Evolutionary conservation across 2,797 vertebrate genomes (phyloP).

Genomic region (Pagetopsis macropterus): DNA sequence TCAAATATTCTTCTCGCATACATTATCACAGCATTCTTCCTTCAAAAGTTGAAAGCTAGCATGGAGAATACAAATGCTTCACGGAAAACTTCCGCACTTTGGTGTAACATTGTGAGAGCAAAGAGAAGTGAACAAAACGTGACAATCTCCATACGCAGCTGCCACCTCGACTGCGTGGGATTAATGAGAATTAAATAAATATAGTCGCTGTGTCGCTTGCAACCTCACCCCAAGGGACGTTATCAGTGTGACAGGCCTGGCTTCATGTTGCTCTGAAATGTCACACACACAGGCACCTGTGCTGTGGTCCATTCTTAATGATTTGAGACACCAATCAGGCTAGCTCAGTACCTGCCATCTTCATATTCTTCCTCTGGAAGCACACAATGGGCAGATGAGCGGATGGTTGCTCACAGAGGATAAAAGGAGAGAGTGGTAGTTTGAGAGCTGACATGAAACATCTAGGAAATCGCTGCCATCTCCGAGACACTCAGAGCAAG

Average conservation of each 20-base stretch:
- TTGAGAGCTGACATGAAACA: slow-evolving; percentile 51
- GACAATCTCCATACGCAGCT: slow-evolving; percentile 55
- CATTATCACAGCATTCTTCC: slow-evolving; percentile 21
- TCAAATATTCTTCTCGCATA: slow-evolving; percentile 33
- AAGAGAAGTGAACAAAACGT: slow-evolving; percentile 46
- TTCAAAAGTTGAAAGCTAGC: slow-evolving; percentile 29
- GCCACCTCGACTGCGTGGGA: slow-evolving; percentile 49
- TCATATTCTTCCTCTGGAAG: slow-evolving; percentile 41
- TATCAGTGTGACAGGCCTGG: slow-evolving; percentile 63
- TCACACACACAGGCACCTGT: slow-evolving; percentile 52
- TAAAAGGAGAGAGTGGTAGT: slow-evolving; percentile 30
- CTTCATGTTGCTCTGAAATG: slow-evolving; percentile 67
- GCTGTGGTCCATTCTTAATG: slow-evolving; percentile 69
- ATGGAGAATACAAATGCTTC: slow-evolving; percentile 32
- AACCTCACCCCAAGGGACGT: slow-evolving; percentile 60
- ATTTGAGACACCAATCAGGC: slow-evolving; percentile 58
- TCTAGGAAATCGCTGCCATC: slow-evolving; percentile 49
- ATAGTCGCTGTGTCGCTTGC: slow-evolving; percentile 40
- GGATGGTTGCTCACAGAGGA: slow-evolving; percentile 24
- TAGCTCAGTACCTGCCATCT: slow-evolving; percentile 53
- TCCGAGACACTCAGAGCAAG: slow-evolving; percentile 26
- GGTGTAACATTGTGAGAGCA: slow-evolving; percentile 65
- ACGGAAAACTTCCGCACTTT: slow-evolving; percentile 27
- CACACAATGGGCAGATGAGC: slow-evolving; percentile 37
- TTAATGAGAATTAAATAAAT: slow-evolving; percentile 73